Percentiles rank a stretch among this genome's conserved stretches.
Evolutionary conservation across 2,113 vertebrate species (phyloP).

Genomic region (Stigmatopora argus): DNA sequence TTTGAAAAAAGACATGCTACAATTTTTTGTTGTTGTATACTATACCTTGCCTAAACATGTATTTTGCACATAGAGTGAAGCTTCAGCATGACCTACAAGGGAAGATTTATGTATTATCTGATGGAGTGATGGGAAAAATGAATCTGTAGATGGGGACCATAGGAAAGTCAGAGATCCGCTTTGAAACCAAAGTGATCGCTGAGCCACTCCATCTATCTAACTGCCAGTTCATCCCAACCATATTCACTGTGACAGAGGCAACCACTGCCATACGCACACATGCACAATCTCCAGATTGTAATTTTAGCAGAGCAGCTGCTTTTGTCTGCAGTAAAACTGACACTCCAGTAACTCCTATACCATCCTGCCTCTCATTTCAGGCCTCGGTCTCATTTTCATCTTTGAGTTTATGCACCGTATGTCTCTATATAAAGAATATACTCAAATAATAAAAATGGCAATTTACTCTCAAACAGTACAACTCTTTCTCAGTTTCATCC

Average conservation of each 20-base stretch:
- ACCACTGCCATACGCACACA: slow-evolving; percentile 14
- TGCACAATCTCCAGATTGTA: slow-evolving; percentile 21
- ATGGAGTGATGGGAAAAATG: background rate
- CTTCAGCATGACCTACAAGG: background rate
- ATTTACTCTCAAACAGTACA: background rate
- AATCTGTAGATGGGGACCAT: background rate
- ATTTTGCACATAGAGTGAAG: background rate
- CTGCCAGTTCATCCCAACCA: slow-evolving; percentile 33
- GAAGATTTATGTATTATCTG: slow-evolving; percentile 10
- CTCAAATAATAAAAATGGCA: background rate
- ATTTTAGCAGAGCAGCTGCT: slow-evolving; percentile 56
- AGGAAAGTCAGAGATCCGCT: slow-evolving; percentile 9
- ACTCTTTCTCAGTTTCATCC: background rate
- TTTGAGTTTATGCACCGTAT: background rate
- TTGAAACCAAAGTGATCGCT: slow-evolving; percentile 12
- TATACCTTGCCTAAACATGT: background rate
- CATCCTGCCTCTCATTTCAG: background rate
- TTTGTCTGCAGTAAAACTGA: slow-evolving; percentile 38
- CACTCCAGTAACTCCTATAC: slow-evolving; percentile 19
- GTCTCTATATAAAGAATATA: background rate
- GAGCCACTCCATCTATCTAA: slow-evolving; percentile 40
- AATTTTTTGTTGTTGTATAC: background rate
- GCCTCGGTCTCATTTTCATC: background rate
- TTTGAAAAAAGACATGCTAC: background rate
- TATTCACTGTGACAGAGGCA: slow-evolving; percentile 8